phyloP scores from a whole-genome alignment of 2,113 vertebrate species.

The Ameiurus melas region DNA sequence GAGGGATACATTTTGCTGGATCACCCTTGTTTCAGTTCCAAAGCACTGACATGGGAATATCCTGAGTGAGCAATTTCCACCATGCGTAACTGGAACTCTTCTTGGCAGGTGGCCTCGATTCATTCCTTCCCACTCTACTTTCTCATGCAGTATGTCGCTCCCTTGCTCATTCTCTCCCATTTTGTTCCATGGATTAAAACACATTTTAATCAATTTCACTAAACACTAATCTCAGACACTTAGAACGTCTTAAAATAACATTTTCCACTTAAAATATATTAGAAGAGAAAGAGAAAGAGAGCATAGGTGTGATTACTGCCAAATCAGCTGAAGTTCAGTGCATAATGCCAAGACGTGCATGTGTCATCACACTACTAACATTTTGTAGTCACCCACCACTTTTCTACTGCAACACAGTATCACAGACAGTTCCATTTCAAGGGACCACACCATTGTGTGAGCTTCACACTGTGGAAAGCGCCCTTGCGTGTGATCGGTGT shows the following conservation, averaged over 20 bases:
- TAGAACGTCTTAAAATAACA: neutral
- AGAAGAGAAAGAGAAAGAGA: neutral
- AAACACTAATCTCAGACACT: neutral
- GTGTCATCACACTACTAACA: neutral
- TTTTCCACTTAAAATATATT: neutral
- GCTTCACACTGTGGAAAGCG: no score
- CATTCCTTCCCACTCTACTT: neutral
- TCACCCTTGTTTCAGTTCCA: slow-evolving; percentile 30
- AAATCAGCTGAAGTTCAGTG: neutral
- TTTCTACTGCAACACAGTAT: neutral
- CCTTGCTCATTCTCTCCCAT: neutral
- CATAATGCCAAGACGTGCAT: neutral
- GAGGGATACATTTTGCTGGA: slow-evolving; percentile 46
- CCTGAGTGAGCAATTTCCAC: slow-evolving; percentile 62
- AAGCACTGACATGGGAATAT: slow-evolving; percentile 59
- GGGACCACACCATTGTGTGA: no score
- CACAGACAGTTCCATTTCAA: neutral
- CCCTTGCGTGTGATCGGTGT: no score
- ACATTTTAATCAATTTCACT: neutral
- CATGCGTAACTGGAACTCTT: slow-evolving; percentile 55
- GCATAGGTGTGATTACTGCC: neutral
- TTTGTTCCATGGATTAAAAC: neutral
- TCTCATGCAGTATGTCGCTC: slow-evolving; percentile 19
- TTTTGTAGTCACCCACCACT: neutral
- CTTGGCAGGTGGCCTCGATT: slow-evolving; percentile 41